These are phyloP conservation scores for Sepioteuthis lessoniana DNA, from an alignment of 2,888 invertebrate species.

Conservation along the genomic window DNA sequence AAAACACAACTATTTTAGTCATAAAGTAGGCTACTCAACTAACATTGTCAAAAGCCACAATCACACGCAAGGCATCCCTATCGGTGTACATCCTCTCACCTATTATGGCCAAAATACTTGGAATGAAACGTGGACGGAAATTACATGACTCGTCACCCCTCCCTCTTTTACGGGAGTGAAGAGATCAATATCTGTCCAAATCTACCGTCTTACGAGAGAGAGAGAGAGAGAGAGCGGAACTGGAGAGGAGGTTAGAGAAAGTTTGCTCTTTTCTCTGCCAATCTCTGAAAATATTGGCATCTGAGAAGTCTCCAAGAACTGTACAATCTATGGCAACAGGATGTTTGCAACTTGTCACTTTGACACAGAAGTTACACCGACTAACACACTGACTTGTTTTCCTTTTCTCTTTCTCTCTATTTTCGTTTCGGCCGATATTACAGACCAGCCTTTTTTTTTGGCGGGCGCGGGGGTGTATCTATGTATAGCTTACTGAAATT, in stretches of 20 bases:
- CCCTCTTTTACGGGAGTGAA: not conserved
- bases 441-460: not conserved
- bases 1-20: too few relatives aligned
- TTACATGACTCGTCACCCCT: not conserved
- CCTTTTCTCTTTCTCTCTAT: not conserved
- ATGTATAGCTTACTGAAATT: not conserved
- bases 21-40: not conserved
- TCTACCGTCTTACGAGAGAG: not conserved
- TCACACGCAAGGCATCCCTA: not conserved
- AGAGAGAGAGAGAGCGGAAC: not conserved
- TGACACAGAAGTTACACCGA: not conserved
- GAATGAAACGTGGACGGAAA: not conserved
- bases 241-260: not conserved
- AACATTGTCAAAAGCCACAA: not conserved
- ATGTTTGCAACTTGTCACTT: not conserved
- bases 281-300: not conserved
- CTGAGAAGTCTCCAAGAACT: not conserved
- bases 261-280: not conserved
- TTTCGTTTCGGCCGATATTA: not conserved
- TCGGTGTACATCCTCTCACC: not conserved
- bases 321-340: not conserved
- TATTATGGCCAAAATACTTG: not conserved
- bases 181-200: conserved; percentile 1
- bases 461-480: not conserved
- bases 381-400: not conserved